A percentile compares a stretch with the other conserved stretches of the same genome.
Evolutionary conservation across 1,140 invertebrate species (phyloP).

Genomic region (Sinonovacula constricta): DNA sequence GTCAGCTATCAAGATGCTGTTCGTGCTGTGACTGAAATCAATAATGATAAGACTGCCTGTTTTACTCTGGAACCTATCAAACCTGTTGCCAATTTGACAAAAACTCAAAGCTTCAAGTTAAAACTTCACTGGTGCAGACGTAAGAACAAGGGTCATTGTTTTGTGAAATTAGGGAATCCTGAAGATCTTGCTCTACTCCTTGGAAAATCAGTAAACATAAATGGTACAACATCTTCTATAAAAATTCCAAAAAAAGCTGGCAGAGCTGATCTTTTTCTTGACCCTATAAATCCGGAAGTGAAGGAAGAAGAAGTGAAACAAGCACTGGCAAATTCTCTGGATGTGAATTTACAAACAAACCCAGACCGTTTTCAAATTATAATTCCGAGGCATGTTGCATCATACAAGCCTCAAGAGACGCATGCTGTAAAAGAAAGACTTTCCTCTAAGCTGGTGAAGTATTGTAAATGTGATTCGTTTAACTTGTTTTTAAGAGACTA

Average conservation of each 20-base stretch:
- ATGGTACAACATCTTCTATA: no score
- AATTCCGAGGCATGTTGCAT: slow-evolving; percentile 41
- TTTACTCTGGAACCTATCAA: slow-evolving; percentile 4
- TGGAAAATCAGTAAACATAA: no score
- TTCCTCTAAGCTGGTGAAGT: slow-evolving; percentile 14
- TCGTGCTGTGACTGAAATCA: slow-evolving; percentile 46
- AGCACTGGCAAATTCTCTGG: slow-evolving; percentile 39
- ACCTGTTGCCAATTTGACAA: neutral
- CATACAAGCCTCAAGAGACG: slow-evolving; percentile 1
- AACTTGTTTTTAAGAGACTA: slow-evolving; percentile 37
- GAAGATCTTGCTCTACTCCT: no score
- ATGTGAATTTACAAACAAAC: neutral
- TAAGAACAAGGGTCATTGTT: slow-evolving; percentile 57
- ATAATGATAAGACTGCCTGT: slow-evolving; percentile 5
- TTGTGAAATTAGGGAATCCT: slow-evolving; percentile 35
- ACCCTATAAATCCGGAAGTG: slow-evolving; percentile 30
- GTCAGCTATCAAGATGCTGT: slow-evolving; percentile 51
- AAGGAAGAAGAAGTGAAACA: slow-evolving; percentile 51
- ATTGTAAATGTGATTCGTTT: slow-evolving; percentile 31
- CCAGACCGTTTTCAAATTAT: slow-evolving; percentile 45
- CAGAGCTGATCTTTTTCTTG: slow-evolving; percentile 30
- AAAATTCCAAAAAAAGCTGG: neutral
- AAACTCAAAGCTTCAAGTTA: slow-evolving; percentile 52
- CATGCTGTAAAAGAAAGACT: slow-evolving; percentile 12
- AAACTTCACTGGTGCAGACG: slow-evolving; percentile 64